Evolutionary conservation across 2,888 invertebrate species (phyloP).

Genomic region (Nomada ruficornis): DNA sequence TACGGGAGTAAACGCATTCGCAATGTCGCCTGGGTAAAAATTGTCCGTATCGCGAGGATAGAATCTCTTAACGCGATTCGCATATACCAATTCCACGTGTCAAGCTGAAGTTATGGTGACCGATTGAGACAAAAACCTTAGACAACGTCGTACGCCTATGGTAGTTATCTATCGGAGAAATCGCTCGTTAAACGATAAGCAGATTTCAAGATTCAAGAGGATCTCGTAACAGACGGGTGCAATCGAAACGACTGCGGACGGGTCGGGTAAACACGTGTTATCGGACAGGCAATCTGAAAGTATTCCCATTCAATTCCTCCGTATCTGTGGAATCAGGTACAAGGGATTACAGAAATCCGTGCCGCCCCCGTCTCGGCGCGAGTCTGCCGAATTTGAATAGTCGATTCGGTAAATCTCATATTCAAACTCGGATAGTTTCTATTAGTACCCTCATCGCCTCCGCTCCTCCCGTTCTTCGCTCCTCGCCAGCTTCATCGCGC

Average conservation of each 20-base stretch:
- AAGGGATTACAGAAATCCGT: slow-evolving; percentile 48
- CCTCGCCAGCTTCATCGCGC: slow-evolving; percentile 21
- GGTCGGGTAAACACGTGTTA: slow-evolving; percentile 32
- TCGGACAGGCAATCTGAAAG: slow-evolving; percentile 33
- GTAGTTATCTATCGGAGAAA: not conserved
- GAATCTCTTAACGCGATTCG: slow-evolving; percentile 28
- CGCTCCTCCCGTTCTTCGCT: not conserved
- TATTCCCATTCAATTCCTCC: slow-evolving; percentile 38
- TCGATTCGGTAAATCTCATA: slow-evolving; percentile 55
- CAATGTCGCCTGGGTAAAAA: slow-evolving; percentile 22
- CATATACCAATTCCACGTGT: not conserved
- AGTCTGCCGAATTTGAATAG: slow-evolving; percentile 50
- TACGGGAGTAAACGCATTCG: slow-evolving; percentile 33
- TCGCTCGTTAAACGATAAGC: slow-evolving; percentile 19
- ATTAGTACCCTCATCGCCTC: slow-evolving; percentile 53
- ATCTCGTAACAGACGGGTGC: not conserved
- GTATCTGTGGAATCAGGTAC: slow-evolving; percentile 45
- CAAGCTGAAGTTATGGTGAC: not conserved
- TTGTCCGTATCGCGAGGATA: slow-evolving; percentile 19
- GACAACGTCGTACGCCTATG: not conserved
- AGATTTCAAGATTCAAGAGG: slow-evolving; percentile 5
- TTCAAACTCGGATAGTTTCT: slow-evolving; percentile 58
- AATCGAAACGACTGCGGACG: not conserved
- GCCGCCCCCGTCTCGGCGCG: slow-evolving; percentile 16
- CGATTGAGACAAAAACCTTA: no score